Base-by-base conservation (phyloP, 2,113 vertebrate species). In the Dasyornis broadbenti region DNA sequence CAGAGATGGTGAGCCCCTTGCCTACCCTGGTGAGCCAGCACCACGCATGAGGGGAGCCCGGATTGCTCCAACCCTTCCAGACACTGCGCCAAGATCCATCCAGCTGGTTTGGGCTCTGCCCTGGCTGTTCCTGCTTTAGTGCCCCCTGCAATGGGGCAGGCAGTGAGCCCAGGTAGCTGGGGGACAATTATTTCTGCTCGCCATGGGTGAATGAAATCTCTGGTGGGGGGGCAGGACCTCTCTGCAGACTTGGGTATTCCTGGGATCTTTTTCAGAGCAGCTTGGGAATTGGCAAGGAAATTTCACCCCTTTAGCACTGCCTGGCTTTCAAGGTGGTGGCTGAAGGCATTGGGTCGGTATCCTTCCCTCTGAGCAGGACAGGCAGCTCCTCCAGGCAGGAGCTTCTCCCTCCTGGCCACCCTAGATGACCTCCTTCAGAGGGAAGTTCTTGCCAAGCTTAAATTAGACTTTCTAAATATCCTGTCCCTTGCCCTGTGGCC, bases 341-440 rank as follows among this genome's bases (percentile, higher is more conserved):
- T 63, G n/a, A 50, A 11, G 5, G 27, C 22, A 15, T 2, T 6
- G 3, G 21, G 22, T 27, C 0, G 0, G 10, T 31, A 1, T 33
- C 31, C 19, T 40, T 88, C 49, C 63, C 50, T 49, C 23, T 9
- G 2, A 21, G 56, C 31, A n/a, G 33, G 59, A 28, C 63, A 80
- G 40, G 28, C 50, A 45, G n/a, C 42, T 73, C 10, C 59, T 77
- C 64, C 0, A 0, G 63, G 69, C 5, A 18, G 86, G 24, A 72
- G 66, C 40, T 35, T 84, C 70, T 87, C 31, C 61, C 54, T 84
- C 66, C 26, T 11, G 10, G 28, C 26, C 30, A 16, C 40, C 18
- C 49, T 24, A n/a, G 14, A 13, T 78, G 42, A 73, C 26, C 39
- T 69, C 70, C 30, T 88, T 64, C 52, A 64, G 30, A 33, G 11